Evolutionary conservation across 2,113 vertebrate species (phyloP), one percentile per base, ranked within the genome.

Genomic region (Xenopus borealis): DNA sequence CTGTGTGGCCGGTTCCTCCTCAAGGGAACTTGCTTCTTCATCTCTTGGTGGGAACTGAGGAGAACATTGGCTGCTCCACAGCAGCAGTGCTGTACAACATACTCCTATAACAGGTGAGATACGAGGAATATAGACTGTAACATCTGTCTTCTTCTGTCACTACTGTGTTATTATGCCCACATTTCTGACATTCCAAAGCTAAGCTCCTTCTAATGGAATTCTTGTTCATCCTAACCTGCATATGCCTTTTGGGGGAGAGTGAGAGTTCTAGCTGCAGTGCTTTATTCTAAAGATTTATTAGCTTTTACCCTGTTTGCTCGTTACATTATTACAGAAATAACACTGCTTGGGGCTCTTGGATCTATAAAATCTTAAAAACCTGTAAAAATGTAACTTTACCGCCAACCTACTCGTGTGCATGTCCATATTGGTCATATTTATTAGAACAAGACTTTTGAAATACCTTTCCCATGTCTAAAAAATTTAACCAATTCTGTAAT

Each of bases 51-150:
- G 0, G 89, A 88, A 66, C 46, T 82, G 68, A 85, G 66, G 70
- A 87, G 80, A 74, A 93, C 7, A 0, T 63, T 85, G 68, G 91
- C 87, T 63, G 91, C 88, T 62, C 93, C 92, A 84, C 94, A 95
- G 82, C 85, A 90, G 82, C 94, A 95, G 50, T 92, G 91, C 68
- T 93, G 91, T 74, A 81, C 80, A 82, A 93, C 79, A 57, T 91
- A 92, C 72, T 94, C 93, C 94, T 95, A 81, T 52, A 70, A n/a
- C 62, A 68, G 44, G 47, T 5, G 81, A 82, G 61, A 82, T 50
- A 71, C 57, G 66, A 82, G 70, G 8, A 18, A 78, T 77, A 40
- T 10, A 62, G 47, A 9, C 50, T 72, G 23, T 74, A 20, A 61
- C 63, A 44, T 61, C 82, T 45, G 73, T 79, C 7, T 11, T 0